Evolutionary conservation across 2,113 vertebrate genomes (phyloP), one percentile per base, ranked within the genome.

Genomic region (Cheirogaleus medius): DNA sequence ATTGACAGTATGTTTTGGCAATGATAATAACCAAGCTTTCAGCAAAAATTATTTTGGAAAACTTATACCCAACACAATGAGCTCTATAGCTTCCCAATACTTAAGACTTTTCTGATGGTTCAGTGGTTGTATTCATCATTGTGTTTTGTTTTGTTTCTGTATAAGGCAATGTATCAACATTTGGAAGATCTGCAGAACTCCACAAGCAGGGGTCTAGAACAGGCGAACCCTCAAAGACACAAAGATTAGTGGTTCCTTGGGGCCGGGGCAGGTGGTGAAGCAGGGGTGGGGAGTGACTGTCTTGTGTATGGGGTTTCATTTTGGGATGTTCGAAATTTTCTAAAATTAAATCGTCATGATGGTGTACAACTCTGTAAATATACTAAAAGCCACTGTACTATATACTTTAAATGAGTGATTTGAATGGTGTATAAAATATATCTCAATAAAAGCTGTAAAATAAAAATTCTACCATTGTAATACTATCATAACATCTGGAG

Each of bases 41-140:
- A n/a, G 58, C 58, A 76, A 84, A 90, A 71, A 81, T 82, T 82
- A 88, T 87, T 81, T 49, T 87, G 52, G 32, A 63, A 88, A 88
- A 80, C 7, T 83, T 80, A 87, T 1, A 49, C 23, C 9, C 14
- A n/a, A 60, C 49, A 81, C 34, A 60, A 87, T 49, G 32, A 87
- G 12, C 39, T 49, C 58, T 25, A 63, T 63, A 87, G 76, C 44
- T 81, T 71, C 64, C 76, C 23, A 71, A 66, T 60, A 60, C 25
- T 60, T 39, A 93, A 39, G 63, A 23, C 64, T 80, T 20, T 71
- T 69, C 25, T 80, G 32, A 69, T 37, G 47, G 7, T 8, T 58
- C 42, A 69, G 34, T 47, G 49, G 52, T 44, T 56, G 71, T 54
- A 93, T 76, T 66, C 18, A 64, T 52, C 68, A 92, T 18, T 52